Conservation (phyloP, 2,113 vertebrate genomes). For the Chlamydotis undulata region DNA sequence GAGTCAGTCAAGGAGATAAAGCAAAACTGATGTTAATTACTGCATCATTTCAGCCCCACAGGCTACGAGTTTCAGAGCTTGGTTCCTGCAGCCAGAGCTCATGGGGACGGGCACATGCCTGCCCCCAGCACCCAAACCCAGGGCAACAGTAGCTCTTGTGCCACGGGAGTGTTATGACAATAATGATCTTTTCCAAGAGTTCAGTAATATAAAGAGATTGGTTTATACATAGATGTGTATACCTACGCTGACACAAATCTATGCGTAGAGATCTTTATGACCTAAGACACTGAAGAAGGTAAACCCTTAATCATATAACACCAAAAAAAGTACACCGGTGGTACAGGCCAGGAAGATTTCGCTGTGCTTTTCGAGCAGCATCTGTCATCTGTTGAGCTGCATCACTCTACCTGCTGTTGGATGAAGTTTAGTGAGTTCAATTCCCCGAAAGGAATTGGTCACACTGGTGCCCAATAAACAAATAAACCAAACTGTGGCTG, state of each 20-base stretch:
- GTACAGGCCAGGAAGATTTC: not conserved
- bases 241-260: not conserved
- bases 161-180: fast-evolving
- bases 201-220: not conserved
- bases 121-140: not conserved
- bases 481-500: not conserved
- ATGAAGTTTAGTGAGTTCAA: not conserved
- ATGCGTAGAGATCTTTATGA: not conserved
- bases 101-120: fast-evolving
- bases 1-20: not conserved
- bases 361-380: not conserved
- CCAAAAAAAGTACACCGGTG: fast-evolving
- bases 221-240: not conserved
- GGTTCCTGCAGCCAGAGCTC: not conserved
- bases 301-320: not conserved
- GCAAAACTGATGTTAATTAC: not conserved
- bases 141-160: not conserved
- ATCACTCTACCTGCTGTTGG: not conserved
- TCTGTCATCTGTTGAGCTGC: not conserved
- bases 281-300: not conserved
- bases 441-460: not conserved
- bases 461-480: not conserved
- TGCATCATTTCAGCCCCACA: not conserved
- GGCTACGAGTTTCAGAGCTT: not conserved
- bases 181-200: not conserved